Conservation (phyloP, 2,113 vertebrate genomes). For the Poeciliopsis prolifica region DNA sequence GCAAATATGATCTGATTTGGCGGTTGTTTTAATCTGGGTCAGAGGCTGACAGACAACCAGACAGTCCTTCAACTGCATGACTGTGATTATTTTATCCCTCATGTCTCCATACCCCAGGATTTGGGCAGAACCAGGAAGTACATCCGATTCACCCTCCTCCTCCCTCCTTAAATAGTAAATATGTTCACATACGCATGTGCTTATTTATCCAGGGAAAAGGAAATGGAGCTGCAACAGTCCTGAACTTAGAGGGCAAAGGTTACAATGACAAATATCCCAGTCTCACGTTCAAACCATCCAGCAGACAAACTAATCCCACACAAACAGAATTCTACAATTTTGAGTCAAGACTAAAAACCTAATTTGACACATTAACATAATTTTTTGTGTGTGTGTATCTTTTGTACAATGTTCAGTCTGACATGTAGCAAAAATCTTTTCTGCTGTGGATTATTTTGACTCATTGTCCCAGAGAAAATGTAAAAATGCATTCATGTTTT, state of each 20-base stretch:
- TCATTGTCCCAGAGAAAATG: too few relatives aligned
- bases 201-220: slow-evolving; percentile 43
- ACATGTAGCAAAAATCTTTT: too few relatives aligned
- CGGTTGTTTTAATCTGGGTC: slow-evolving; percentile 63
- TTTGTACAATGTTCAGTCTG: too few relatives aligned
- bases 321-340: background rate
- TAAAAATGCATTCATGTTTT: too few relatives aligned
- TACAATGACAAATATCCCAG: slow-evolving; percentile 67
- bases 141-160: slow-evolving; percentile 28
- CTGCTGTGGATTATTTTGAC: too few relatives aligned
- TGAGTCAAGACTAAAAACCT: background rate
- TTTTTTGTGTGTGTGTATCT: too few relatives aligned
- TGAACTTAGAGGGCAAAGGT: slow-evolving; percentile 60
- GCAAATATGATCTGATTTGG: slow-evolving; percentile 51
- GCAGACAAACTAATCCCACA: slow-evolving; percentile 41
- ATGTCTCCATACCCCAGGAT: slow-evolving; percentile 23
- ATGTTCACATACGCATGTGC: slow-evolving; percentile 28
- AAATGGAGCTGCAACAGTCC: slow-evolving; percentile 56
- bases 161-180: slow-evolving; percentile 16
- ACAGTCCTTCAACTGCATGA: slow-evolving; percentile 39
- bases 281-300: slow-evolving; percentile 62
- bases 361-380: too few relatives aligned
- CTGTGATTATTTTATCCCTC: slow-evolving; percentile 65
- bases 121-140: slow-evolving; percentile 53
- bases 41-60: slow-evolving; percentile 30